Evolutionary conservation across 92 coral and sea anemone species (phyloP), one percentile per base, ranked within the genome.

Genomic region (Phenganax subtilis): DNA sequence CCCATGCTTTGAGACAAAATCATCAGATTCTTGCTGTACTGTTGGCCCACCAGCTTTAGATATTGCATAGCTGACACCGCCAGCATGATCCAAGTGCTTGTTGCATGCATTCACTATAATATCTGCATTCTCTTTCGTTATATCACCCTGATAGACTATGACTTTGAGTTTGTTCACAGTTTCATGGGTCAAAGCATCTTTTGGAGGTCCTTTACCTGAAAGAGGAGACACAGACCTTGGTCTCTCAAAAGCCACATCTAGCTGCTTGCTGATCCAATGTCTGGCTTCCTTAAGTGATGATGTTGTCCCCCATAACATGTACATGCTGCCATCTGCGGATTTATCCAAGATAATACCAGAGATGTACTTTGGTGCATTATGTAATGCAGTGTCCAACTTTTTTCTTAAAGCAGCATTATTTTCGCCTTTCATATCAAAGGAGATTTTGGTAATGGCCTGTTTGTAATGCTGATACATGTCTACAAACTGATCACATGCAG

Each of bases 41-140:
- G 64, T 10, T 47, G 75, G 72, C 7, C 94, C 94, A 10, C 91
- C 94, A 14, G 71, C 72, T 55, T 80, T 84, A 30, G 86, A 85
- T 59, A 90, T 86, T 51, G 91, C 91, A 25, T 78, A 87, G 29
- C 90, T 70, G 81, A 93, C 97, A 83, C 98, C 98, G 72, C 98
- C 97, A 28, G 87, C 92, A 84, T 93, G 98, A 69, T 91, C 87
- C n/a, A 93, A 82, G 87, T 91, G 88, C 6, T 90, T 81, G 80
- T 93, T 93, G 25, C 97, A 96, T 20, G 98, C 93, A 86, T 93
- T 93, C 71, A 93, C 98, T 57, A 93, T 85, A 10, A 85, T 91
- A 85, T 91, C 98, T 31, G 88, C 91, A 53, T 89, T 87, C 75
- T 91, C 98, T 81, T 81, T 81, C 56, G 98, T 93, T 65, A 93